Evolutionary conservation across 2,888 invertebrate genomes (phyloP), one percentile per base, ranked within the genome.

Genomic region (Habrosyne pyritoides): DNA sequence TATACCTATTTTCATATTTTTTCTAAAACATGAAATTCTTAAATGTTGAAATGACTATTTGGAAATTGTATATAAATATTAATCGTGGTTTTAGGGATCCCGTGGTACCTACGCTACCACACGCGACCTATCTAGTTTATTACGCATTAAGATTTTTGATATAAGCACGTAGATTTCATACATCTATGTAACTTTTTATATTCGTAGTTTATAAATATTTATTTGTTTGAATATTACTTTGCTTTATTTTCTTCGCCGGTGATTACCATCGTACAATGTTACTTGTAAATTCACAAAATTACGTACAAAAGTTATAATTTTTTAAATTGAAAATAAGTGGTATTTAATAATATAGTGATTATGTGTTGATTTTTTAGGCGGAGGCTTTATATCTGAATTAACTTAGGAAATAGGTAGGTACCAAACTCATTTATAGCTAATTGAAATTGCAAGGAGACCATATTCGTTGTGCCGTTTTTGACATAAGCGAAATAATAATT

Each of bases 161-260:
- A 72, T 82, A 79, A 79, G 68, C 73, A 73, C 66, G 74, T 84
- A 83, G 81, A 79, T 83, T 83, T 83, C 75, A 71, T 83, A 83
- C 71, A 59, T 75, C 73, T 69, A 57, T 71, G 73, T 80, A 79
- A 71, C 60, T 69, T 76, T 79, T 78, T 74, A 74, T 74, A 75
- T 69, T 69, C 69, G 50, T 76, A 74, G 69, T 56, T 52, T 68
- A 67, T 70, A 60, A 55, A 53, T 66, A 26, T 48, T 71, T 70
- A 77, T 75, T 78, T 75, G 73, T 77, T 59, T 57, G 68, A 53
- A 57, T 68, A 66, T 69, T 57, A 59, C 53, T 51, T 54, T 57
- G 30, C 12, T 62, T 61, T 60, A 33, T 66, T 59, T 53, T 64
- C 58, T 63, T 62, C 53, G 60, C 62, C 64, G 63, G 59, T 64